Percentiles rank a stretch among this genome's conserved stretches.
Conservation (phyloP, 1,140 invertebrate species). For the Diorhabda carinulata region DNA sequence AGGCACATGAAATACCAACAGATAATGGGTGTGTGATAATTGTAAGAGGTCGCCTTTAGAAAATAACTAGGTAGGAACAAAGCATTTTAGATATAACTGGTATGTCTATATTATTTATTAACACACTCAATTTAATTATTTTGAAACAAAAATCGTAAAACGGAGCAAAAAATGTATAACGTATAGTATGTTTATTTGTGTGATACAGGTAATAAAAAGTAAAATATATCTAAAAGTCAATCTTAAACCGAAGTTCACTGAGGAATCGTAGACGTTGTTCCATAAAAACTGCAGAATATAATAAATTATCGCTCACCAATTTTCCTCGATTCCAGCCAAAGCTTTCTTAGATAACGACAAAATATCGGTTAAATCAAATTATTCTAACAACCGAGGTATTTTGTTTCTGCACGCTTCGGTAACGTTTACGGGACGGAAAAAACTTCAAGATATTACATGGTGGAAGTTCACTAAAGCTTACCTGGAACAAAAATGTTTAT, state of each 20-base stretch:
- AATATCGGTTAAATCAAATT: constrained; percentile 3
- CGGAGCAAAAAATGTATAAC: no score
- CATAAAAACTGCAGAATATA: no score
- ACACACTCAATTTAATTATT: no score
- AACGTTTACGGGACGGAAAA: not conserved
- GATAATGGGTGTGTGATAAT: constrained; percentile 2
- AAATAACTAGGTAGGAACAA: not conserved
- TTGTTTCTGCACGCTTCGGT: constrained; percentile 9
- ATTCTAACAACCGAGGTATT: not conserved
- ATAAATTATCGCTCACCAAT: not conserved
- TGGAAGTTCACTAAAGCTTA: not conserved
- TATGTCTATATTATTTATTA: no score
- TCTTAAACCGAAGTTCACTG: no score
- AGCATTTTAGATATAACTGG: no score
- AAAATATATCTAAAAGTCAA: no score
- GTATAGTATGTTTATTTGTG: no score
- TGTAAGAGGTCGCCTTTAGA: not conserved
- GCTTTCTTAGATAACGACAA: not conserved
- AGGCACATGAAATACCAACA: constrained; percentile 2
- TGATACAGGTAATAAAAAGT: no score
- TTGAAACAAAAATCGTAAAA: no score
- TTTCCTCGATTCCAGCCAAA: not conserved
- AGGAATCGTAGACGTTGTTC: no score
- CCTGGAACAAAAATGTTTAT: not conserved
- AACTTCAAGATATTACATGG: not conserved